These are phyloP conservation scores for Pammene aurita DNA, from an alignment of 2,888 invertebrate species.

Conservation along the genomic window DNA sequence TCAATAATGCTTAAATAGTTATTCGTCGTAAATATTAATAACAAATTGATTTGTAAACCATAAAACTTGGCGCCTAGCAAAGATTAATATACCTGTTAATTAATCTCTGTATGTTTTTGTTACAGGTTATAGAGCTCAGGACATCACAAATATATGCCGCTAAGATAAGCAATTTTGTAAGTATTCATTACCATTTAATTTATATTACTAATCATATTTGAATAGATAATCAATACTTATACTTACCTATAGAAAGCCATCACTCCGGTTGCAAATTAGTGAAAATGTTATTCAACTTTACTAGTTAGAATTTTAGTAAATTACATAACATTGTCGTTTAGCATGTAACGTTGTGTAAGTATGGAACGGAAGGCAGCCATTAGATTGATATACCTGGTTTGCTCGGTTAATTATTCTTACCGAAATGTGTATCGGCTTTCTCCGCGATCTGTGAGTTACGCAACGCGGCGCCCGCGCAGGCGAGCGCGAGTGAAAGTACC, in stretches of 20 bases:
- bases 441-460: constrained; percentile 57
- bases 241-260: constrained; percentile 40
- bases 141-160: constrained; percentile 74
- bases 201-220: constrained; percentile 20
- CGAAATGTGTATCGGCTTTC: constrained; percentile 77
- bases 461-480: constrained; percentile 27
- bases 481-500: constrained; percentile 41
- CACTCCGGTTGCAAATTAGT: constrained; percentile 30
- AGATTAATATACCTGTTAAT: constrained; percentile 24
- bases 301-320: constrained; percentile 31
- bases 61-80: background rate
- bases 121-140: constrained; percentile 69
- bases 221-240: constrained; percentile 48
- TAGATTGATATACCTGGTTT: constrained; percentile 53
- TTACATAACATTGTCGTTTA: constrained; percentile 32
- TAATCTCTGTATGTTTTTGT: constrained; percentile 54
- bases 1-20: constrained; percentile 29
- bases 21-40: constrained; percentile 16
- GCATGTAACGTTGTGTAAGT: constrained; percentile 59
- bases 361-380: constrained; percentile 58
- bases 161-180: constrained; percentile 58
- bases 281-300: constrained; percentile 26
- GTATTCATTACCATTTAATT: constrained; percentile 39
- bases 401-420: constrained; percentile 68
- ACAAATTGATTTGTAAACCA: background rate